Percentiles rank a stretch among this genome's conserved stretches.
Evolutionary conservation across 2,888 invertebrate genomes (phyloP).

Genomic region (Thereva unica): DNA sequence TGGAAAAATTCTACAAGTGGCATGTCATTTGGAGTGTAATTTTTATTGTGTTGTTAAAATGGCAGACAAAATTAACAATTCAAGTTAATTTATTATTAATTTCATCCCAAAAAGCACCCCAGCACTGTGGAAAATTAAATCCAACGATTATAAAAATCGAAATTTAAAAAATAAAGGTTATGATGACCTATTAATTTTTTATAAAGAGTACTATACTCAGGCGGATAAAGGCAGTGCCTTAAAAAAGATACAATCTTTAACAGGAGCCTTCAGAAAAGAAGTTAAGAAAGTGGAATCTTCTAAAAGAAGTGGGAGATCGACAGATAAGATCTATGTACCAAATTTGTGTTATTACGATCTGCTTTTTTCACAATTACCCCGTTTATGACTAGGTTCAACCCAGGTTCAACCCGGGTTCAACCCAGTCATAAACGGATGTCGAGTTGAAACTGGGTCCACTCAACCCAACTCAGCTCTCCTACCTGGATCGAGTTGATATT

Average conservation of each 20-base stretch:
- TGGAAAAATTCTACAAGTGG: too few relatives aligned
- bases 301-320: background rate
- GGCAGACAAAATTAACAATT: too few relatives aligned
- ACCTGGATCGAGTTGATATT: too few relatives aligned
- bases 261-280: slow-evolving; percentile 2
- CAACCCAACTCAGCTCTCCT: too few relatives aligned
- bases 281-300: background rate
- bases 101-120: slow-evolving; percentile 3
- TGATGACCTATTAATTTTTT: background rate
- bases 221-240: background rate
- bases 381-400: too few relatives aligned
- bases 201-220: background rate
- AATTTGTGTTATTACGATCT: slow-evolving; percentile 8
- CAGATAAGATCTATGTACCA: background rate
- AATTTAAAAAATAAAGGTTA: background rate
- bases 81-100: background rate
- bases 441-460: too few relatives aligned
- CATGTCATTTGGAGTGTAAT: too few relatives aligned
- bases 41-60: too few relatives aligned
- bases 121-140: background rate
- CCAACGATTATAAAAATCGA: background rate
- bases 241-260: background rate
- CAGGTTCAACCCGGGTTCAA: too few relatives aligned
- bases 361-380: background rate
- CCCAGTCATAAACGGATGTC: too few relatives aligned